Percentiles rank a stretch among this genome's conserved stretches.
phyloP scores from a whole-genome alignment of 1,140 invertebrate genomes.

The Tenebrio molitor region DNA sequence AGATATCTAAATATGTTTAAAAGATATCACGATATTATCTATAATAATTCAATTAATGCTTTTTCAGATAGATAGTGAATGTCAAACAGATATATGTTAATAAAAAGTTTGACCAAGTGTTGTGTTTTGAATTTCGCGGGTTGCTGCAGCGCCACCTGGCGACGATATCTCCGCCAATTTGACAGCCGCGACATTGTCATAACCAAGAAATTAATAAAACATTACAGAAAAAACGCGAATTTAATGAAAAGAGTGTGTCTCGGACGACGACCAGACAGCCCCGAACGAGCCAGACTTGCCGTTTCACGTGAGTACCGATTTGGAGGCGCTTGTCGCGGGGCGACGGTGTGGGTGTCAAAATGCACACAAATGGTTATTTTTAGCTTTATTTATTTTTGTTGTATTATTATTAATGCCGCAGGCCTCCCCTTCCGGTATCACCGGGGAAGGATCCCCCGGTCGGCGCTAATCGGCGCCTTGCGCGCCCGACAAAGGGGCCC shows the following conservation, averaged over 20 bases:
- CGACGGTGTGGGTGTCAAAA: slow-evolving; percentile 28
- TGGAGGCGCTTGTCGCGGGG: not conserved
- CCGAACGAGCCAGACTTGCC: not conserved
- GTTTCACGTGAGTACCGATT: slow-evolving; percentile 2
- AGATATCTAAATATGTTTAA: slow-evolving; percentile 54
- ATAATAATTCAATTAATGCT: slow-evolving; percentile 47
- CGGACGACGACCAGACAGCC: not conserved
- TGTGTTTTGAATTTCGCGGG: not conserved
- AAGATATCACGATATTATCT: slow-evolving; percentile 47
- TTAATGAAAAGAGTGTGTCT: slow-evolving; percentile 32
- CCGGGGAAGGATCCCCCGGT: not conserved
- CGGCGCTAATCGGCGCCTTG: not conserved
- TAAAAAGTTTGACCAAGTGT: slow-evolving; percentile 48
- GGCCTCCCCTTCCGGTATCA: not conserved
- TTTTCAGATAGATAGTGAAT: slow-evolving; percentile 49
- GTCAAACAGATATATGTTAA: slow-evolving; percentile 53
- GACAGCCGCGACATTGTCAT: slow-evolving; percentile 38
- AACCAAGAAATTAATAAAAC: slow-evolving; percentile 41
- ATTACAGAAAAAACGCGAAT: slow-evolving; percentile 31
- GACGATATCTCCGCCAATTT: slow-evolving; percentile 1
- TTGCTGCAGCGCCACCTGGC: not conserved
- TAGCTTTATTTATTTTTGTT: slow-evolving; percentile 38
- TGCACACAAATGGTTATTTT: slow-evolving; percentile 39
- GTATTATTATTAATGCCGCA: not conserved
- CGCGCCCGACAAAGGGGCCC: not conserved